phyloP scores from a whole-genome alignment of 2,797 vertebrate species.

The Sylvilagus floridanus region DNA sequence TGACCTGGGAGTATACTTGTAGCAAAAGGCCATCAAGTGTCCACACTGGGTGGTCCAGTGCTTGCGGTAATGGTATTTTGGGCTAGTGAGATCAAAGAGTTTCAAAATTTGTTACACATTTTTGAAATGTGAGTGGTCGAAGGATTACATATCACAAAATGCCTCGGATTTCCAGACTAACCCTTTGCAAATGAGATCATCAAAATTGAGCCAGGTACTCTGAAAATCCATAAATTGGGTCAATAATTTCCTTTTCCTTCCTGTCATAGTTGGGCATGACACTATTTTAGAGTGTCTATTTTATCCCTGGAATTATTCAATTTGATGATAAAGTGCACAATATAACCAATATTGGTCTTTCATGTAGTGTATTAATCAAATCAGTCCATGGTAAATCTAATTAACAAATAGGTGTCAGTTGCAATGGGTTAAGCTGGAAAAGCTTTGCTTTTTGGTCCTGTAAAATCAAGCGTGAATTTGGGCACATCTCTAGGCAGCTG shows the following conservation, averaged over 20 bases:
- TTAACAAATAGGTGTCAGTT: neutral
- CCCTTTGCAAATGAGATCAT: conserved; percentile 40
- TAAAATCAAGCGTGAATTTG: neutral
- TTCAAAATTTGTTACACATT: conserved; percentile 5
- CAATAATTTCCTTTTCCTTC: neutral
- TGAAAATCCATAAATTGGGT: neutral
- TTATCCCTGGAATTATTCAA: neutral
- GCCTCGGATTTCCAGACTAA: neutral
- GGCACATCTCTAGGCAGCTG: neutral
- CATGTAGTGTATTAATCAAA: neutral
- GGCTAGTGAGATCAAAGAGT: neutral
- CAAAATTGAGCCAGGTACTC: neutral
- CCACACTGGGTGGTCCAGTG: neutral
- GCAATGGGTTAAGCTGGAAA: neutral
- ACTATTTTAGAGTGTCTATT: neutral
- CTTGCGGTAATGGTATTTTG: neutral
- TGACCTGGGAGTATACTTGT: neutral
- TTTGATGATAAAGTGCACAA: neutral
- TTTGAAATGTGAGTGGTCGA: conserved; percentile 6
- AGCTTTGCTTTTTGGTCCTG: neutral
- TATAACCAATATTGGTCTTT: neutral
- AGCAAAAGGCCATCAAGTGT: neutral
- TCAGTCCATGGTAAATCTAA: neutral
- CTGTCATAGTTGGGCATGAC: neutral
- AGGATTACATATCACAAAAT: conserved; percentile 5